A percentile compares a stretch with the other conserved stretches of the same genome.
phyloP scores from a whole-genome alignment of 2,888 invertebrate species.

The Syrista parreyssii region DNA sequence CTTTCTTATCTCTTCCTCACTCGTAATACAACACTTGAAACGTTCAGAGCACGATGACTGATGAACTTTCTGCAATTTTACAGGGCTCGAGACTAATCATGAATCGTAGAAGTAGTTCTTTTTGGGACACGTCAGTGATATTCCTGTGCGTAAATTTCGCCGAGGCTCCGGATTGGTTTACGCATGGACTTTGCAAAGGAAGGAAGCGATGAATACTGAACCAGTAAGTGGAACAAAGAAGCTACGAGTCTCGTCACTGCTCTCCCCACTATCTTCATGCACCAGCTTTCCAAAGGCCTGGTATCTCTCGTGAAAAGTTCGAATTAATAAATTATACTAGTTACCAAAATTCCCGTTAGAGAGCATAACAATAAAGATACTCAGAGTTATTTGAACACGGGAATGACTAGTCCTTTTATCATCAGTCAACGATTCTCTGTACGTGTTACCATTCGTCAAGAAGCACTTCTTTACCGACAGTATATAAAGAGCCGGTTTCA shows the following conservation, averaged over 20 bases:
- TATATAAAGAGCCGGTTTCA: neutral
- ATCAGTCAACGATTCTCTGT: neutral
- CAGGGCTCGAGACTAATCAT: slow-evolving; percentile 50
- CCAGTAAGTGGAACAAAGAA: neutral
- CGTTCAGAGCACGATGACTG: slow-evolving; percentile 14
- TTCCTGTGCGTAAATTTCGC: slow-evolving; percentile 52
- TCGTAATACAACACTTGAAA: slow-evolving; percentile 21
- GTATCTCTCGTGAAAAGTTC: neutral
- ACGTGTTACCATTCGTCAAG: neutral
- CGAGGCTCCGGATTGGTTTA: slow-evolving; percentile 42
- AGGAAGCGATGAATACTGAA: neutral
- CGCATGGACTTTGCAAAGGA: neutral
- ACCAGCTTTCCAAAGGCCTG: neutral
- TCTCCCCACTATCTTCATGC: neutral
- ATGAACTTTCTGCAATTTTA: slow-evolving; percentile 36
- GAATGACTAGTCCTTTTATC: neutral
- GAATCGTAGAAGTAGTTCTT: slow-evolving; percentile 48
- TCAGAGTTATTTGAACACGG: no score
- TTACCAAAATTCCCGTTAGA: neutral
- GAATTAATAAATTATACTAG: slow-evolving; percentile 4
- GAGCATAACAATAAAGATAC: neutral
- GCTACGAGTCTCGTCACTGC: neutral
- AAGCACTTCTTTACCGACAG: neutral
- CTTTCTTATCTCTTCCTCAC: slow-evolving; percentile 18
- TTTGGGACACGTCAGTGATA: slow-evolving; percentile 64